phyloP scores from a whole-genome alignment of 2,113 vertebrate genomes.

The Ictalurus furcatus region DNA sequence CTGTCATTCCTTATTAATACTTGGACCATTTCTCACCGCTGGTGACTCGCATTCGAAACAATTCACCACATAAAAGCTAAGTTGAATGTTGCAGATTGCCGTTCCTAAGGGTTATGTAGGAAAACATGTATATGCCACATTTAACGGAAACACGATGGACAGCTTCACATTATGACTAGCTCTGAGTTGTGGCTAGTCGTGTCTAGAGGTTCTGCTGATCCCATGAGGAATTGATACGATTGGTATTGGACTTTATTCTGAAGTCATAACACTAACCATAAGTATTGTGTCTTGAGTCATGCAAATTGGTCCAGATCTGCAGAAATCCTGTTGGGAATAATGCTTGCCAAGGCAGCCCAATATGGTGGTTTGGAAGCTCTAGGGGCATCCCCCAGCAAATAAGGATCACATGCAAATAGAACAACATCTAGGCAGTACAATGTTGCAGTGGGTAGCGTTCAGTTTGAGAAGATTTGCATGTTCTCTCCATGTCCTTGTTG shows the following conservation, averaged over 20 bases:
- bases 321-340: not conserved
- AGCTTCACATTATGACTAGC: not conserved
- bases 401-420: not conserved
- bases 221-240: not conserved
- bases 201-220: not conserved
- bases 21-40: not conserved
- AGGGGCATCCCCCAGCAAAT: no score
- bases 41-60: not conserved
- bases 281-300: not conserved
- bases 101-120: no score
- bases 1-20: constrained; percentile 48
- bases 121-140: not conserved
- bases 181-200: not conserved
- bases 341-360: not conserved
- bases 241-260: no score
- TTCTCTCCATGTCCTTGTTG: not conserved
- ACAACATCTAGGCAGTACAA: not conserved
- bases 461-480: not conserved
- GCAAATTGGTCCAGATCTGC: not conserved
- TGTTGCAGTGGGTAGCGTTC: not conserved
- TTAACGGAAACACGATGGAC: not conserved
- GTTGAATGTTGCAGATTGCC: not conserved
- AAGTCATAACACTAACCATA: not conserved
- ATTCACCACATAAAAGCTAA: not conserved
- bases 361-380: not conserved